Percentiles rank a stretch among this genome's conserved stretches.
phyloP scores from a whole-genome alignment of 1,140 invertebrate species.

The Dendrolimus punctatus region DNA sequence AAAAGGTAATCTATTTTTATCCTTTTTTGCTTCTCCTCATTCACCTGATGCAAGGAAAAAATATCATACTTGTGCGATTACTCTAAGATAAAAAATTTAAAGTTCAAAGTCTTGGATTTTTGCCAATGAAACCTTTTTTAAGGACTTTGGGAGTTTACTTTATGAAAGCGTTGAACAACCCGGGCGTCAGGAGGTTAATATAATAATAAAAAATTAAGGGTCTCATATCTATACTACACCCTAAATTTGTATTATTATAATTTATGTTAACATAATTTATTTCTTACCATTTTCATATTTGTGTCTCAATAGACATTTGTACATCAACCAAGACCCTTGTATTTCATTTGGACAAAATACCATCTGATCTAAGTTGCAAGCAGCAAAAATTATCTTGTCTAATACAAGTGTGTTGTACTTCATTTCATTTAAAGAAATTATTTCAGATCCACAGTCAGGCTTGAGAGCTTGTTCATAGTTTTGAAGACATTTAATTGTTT shows the following conservation, averaged over 20 bases:
- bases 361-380: slow-evolving; percentile 89
- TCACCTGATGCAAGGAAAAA: too few relatives aligned
- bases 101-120: too few relatives aligned
- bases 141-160: too few relatives aligned
- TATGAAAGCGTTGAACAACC: too few relatives aligned
- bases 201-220: too few relatives aligned
- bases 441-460: slow-evolving; percentile 81
- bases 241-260: not conserved
- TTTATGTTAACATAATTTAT: not conserved
- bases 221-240: not conserved
- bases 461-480: slow-evolving; percentile 75
- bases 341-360: slow-evolving; percentile 78
- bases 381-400: slow-evolving; percentile 91
- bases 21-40: too few relatives aligned
- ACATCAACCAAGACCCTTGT: slow-evolving; percentile 86
- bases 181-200: too few relatives aligned
- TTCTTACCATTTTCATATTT: slow-evolving; percentile 82
- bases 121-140: too few relatives aligned
- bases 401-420: slow-evolving; percentile 94
- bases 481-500: slow-evolving; percentile 90
- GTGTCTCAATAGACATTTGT: slow-evolving; percentile 93
- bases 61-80: too few relatives aligned
- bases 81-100: too few relatives aligned
- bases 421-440: slow-evolving; percentile 89
- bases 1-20: too few relatives aligned